phyloP scores from a whole-genome alignment of 1,140 invertebrate species.

The Globodera ellingtonae region DNA sequence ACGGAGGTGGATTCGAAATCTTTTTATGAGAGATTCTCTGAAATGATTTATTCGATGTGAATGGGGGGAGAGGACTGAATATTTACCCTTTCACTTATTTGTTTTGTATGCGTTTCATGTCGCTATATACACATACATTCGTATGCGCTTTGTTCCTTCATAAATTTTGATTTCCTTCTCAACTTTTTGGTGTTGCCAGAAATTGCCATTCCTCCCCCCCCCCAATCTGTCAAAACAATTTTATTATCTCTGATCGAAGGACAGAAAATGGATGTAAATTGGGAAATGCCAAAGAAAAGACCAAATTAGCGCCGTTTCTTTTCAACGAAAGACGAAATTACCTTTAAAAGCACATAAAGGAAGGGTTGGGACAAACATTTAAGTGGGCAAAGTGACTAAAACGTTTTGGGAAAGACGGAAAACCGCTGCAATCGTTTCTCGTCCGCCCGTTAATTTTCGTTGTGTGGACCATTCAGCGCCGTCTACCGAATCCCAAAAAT shows the following conservation, averaged over 20 bases:
- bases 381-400: not conserved
- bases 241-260: not conserved
- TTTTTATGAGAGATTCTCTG: too few species aligned
- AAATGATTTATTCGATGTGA: too few species aligned
- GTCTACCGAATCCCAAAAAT: not conserved
- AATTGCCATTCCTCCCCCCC: too few species aligned
- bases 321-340: not conserved
- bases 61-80: too few species aligned
- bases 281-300: not conserved
- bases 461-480: not conserved
- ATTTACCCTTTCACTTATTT: too few species aligned
- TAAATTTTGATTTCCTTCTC: too few species aligned
- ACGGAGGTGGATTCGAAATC: too few species aligned
- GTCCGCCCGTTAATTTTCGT: not conserved
- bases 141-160: too few species aligned
- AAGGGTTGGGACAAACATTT: not conserved
- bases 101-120: too few species aligned
- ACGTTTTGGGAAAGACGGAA: not conserved
- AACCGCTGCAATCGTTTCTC: not conserved
- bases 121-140: too few species aligned
- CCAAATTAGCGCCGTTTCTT: not conserved
- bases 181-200: not conserved
- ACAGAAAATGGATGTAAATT: not conserved
- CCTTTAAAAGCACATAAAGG: not conserved
- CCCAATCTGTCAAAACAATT: not conserved